Conservation (phyloP, 2,888 invertebrate genomes). For the Eumacrocentrus americanus region DNA sequence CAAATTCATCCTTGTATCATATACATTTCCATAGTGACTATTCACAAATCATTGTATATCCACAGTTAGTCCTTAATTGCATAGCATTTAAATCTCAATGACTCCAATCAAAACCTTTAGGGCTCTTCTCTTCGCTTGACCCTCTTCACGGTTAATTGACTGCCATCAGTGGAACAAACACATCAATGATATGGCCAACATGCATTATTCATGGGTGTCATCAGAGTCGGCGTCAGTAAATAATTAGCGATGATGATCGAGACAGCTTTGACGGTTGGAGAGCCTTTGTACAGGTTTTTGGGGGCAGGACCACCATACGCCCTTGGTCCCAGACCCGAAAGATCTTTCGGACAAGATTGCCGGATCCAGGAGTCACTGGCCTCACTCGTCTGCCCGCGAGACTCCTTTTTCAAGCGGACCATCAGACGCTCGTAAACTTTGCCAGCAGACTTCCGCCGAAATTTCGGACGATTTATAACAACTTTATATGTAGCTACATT, state of each 20-base stretch:
- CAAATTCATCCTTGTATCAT: no score
- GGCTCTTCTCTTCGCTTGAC: neutral
- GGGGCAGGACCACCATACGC: conserved; percentile 33
- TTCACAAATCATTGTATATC: no score
- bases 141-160: neutral
- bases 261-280: neutral
- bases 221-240: neutral
- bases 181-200: neutral
- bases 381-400: conserved; percentile 7
- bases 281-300: neutral
- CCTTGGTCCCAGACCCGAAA: conserved; percentile 39
- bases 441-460: neutral
- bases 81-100: no score
- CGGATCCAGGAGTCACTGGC: conserved; percentile 20
- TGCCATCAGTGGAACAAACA: no score
- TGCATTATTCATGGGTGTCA: neutral
- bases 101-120: neutral
- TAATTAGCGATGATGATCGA: neutral
- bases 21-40: no score
- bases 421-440: conserved; percentile 9
- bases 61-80: no score
- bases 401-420: neutral
- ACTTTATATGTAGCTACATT: no score
- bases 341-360: conserved; percentile 20
- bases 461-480: neutral